Percentiles rank a stretch among this genome's conserved stretches.
phyloP scores from a whole-genome alignment of 2,113 vertebrate genomes.

The Grus americana region DNA sequence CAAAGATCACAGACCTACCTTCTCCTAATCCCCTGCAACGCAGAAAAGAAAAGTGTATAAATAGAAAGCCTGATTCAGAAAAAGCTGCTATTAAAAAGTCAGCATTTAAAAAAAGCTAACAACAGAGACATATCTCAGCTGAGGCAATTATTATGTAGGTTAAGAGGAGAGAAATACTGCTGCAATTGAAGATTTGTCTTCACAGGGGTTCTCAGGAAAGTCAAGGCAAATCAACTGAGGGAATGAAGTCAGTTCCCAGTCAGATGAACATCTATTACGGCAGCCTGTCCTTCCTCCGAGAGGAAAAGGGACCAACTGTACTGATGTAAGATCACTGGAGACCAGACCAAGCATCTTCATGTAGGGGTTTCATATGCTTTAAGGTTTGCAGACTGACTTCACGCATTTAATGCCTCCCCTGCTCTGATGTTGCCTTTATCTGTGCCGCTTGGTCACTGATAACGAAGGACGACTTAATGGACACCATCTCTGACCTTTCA shows the following conservation, averaged over 20 bases:
- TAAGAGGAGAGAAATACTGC: slow-evolving; percentile 52
- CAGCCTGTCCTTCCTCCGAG: not conserved
- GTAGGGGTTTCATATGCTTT: not conserved
- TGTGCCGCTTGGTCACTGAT: not conserved
- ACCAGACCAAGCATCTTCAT: not conserved
- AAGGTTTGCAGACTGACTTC: not conserved
- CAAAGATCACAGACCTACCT: not conserved
- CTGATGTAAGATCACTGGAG: slow-evolving; percentile 3
- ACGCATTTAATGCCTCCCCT: not conserved
- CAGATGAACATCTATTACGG: slow-evolving; percentile 3
- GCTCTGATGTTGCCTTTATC: not conserved
- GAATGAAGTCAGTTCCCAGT: slow-evolving; percentile 26
- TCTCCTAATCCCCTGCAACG: not conserved
- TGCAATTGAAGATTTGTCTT: slow-evolving; percentile 44
- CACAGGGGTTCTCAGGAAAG: slow-evolving; percentile 15
- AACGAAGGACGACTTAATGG: not conserved
- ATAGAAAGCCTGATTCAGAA: slow-evolving; percentile 26
- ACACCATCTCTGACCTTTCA: not conserved
- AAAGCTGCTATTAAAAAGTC: slow-evolving; percentile 35
- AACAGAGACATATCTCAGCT: slow-evolving; percentile 43
- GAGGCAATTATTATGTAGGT: slow-evolving; percentile 51
- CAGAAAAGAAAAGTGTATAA: not conserved
- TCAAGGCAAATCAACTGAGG: slow-evolving; percentile 8
- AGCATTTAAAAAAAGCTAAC: slow-evolving; percentile 50
- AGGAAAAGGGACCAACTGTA: not conserved